Evolutionary conservation across 1,140 invertebrate genomes (phyloP).

Genomic region (Colletes latitarsis): DNA sequence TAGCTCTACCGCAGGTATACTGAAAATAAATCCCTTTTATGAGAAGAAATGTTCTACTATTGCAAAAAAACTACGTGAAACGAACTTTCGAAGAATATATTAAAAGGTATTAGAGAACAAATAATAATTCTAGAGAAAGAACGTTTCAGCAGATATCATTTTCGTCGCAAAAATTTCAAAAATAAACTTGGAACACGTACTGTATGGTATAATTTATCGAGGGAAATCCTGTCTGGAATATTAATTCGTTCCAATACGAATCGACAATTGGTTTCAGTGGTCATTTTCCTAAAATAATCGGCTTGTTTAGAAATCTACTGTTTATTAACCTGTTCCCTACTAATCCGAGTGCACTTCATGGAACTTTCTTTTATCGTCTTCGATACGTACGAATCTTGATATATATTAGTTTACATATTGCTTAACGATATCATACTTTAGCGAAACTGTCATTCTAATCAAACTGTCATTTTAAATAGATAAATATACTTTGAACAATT

Average conservation of each 20-base stretch:
- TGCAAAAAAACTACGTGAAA: no score
- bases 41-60: no score
- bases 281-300: slow-evolving; percentile 8
- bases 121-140: neutral
- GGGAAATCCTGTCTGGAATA: neutral
- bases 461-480: neutral
- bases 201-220: slow-evolving; percentile 24
- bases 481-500: neutral
- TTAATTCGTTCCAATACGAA: slow-evolving; percentile 46
- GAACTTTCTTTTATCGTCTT: no score
- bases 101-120: neutral
- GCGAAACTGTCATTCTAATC: neutral
- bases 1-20: slow-evolving; percentile 69
- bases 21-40: slow-evolving; percentile 35
- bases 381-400: no score
- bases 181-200: slow-evolving; percentile 15
- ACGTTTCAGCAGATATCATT: no score
- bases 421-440: no score
- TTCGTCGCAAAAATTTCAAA: neutral
- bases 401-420: neutral
- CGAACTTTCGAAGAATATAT: no score
- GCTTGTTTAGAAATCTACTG: neutral
- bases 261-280: neutral
- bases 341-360: neutral
- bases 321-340: neutral